Evolutionary conservation across 2,888 invertebrate species (phyloP).

Genomic region (Archips xylosteana): DNA sequence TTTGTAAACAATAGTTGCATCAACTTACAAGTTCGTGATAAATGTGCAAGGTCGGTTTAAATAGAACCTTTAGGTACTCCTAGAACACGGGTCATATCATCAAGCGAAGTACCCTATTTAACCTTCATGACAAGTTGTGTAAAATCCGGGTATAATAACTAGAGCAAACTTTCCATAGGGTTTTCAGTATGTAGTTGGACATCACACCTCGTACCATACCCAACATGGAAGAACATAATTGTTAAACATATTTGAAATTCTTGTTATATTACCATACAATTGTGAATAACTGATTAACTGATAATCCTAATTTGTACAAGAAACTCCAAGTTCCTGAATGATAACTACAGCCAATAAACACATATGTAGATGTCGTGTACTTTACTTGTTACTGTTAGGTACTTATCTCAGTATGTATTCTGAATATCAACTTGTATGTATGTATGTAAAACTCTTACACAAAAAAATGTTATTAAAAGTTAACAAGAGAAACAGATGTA

Average conservation of each 20-base stretch:
- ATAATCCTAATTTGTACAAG: slow-evolving; percentile 7
- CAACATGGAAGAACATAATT: slow-evolving; percentile 16
- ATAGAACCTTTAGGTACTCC: not conserved
- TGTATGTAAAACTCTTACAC: too few relatives aligned
- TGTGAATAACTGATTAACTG: not conserved
- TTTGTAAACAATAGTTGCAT: not conserved
- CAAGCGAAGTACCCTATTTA: not conserved
- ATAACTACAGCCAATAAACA: not conserved
- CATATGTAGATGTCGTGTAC: not conserved
- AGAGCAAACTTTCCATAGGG: slow-evolving; percentile 24
- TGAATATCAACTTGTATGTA: not conserved
- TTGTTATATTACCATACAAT: slow-evolving; percentile 7
- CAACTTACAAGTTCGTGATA: not conserved
- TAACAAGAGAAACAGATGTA: too few relatives aligned
- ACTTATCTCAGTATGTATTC: not conserved
- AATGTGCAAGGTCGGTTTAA: not conserved
- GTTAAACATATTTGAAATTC: slow-evolving; percentile 1
- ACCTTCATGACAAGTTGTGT: slow-evolving; percentile 8
- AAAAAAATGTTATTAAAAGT: too few relatives aligned
- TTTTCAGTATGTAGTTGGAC: slow-evolving; percentile 20
- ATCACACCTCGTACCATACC: slow-evolving; percentile 20
- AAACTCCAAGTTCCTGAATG: slow-evolving; percentile 1
- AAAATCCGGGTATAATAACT: slow-evolving; percentile 37
- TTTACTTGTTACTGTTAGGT: not conserved
- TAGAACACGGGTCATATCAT: not conserved